Evolutionary conservation across 2,113 vertebrate genomes (phyloP).

Genomic region (Halcyon malimbica): DNA sequence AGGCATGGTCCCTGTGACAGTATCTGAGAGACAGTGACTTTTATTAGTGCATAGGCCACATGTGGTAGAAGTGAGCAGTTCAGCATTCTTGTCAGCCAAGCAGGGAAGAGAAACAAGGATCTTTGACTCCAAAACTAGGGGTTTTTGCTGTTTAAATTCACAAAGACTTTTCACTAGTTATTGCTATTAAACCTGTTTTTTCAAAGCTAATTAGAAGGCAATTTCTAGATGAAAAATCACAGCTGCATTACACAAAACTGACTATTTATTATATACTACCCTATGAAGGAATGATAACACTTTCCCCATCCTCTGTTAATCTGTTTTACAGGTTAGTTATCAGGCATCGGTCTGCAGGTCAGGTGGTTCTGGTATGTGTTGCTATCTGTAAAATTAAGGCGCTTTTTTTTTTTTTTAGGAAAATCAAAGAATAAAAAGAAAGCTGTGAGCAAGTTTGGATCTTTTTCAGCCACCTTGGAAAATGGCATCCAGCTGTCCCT

Average conservation of each 20-base stretch:
- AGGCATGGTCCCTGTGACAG: not conserved
- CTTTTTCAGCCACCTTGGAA: constrained; percentile 86
- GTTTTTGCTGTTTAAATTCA: not conserved
- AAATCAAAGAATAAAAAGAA: constrained; percentile 13
- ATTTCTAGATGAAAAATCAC: not conserved
- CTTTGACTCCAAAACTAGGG: not conserved
- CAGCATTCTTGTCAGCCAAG: not conserved
- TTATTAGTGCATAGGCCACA: not conserved
- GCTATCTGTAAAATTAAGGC: not conserved
- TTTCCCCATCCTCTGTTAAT: not conserved
- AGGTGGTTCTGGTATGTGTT: not conserved
- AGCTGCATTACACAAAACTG: not conserved
- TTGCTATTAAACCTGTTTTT: not conserved
- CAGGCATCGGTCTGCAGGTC: not conserved
- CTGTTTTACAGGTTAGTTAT: not conserved
- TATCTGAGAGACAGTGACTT: not conserved
- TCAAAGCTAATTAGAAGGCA: not conserved
- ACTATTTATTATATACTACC: not conserved
- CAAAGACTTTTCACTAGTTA: not conserved
- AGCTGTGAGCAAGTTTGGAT: constrained; percentile 80
- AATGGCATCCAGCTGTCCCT: constrained; percentile 88
- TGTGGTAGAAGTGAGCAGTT: not conserved
- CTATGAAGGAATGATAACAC: not conserved
- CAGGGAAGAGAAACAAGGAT: not conserved
- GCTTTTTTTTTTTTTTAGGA: not conserved